Percentiles rank a stretch among this genome's conserved stretches.
Conservation (phyloP, 2,888 invertebrate genomes). For the Drosophila mayaguana region DNA sequence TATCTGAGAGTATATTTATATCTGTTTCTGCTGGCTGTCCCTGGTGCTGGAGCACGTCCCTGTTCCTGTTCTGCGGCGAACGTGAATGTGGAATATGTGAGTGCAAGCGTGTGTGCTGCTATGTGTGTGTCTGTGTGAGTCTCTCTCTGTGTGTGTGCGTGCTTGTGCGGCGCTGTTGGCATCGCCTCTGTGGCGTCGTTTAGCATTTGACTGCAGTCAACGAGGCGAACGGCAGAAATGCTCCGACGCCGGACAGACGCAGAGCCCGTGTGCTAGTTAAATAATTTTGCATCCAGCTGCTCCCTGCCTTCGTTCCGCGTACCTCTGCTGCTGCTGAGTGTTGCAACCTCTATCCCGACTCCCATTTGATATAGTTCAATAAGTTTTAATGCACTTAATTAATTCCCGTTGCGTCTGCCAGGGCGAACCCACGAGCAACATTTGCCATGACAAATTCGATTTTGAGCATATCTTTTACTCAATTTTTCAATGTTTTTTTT, state of each 20-base stretch:
- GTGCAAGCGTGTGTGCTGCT: constrained; percentile 9
- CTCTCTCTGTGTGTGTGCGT: background rate
- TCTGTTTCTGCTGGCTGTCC: constrained; percentile 62
- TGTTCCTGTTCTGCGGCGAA: constrained; percentile 63
- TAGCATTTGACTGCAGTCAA: constrained; percentile 77
- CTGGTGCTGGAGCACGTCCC: constrained; percentile 61
- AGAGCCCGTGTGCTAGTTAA: constrained; percentile 66
- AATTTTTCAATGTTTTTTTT: background rate
- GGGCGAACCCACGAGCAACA: constrained; percentile 8
- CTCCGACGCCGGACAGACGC: constrained; percentile 50
- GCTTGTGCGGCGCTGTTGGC: constrained; percentile 14
- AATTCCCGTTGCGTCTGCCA: constrained; percentile 65
- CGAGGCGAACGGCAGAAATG: constrained; percentile 59
- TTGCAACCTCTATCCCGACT: constrained; percentile 24
- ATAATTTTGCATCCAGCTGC: constrained; percentile 66
- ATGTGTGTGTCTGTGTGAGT: constrained; percentile 4
- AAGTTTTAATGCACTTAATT: constrained; percentile 81
- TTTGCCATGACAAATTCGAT: constrained; percentile 70
- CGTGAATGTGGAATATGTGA: constrained; percentile 58
- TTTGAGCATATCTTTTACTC: constrained; percentile 55
- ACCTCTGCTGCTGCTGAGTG: background rate
- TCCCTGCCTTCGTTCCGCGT: constrained; percentile 8
- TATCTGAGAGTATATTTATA: constrained; percentile 43
- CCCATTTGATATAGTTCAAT: constrained; percentile 69
- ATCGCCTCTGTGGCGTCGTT: constrained; percentile 69